phyloP scores from a whole-genome alignment of 2,797 vertebrate species.

The Kryptolebias ocellatus region DNA sequence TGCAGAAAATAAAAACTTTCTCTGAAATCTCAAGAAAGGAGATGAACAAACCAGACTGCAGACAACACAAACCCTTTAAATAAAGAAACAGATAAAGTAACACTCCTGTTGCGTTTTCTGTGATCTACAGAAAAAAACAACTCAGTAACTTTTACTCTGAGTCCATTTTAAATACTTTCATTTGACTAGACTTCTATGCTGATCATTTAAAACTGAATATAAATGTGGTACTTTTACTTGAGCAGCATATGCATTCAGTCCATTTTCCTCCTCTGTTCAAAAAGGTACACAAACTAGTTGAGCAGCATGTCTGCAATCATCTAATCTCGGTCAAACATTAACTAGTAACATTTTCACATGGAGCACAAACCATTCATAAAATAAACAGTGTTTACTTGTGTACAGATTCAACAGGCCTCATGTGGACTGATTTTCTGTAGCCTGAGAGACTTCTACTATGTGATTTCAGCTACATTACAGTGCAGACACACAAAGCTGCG shows the following conservation, averaged over 20 bases:
- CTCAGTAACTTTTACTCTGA: too few relatives aligned
- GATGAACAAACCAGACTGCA: too few relatives aligned
- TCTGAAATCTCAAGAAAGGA: too few relatives aligned
- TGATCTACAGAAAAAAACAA: too few relatives aligned
- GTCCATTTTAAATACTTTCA: too few relatives aligned
- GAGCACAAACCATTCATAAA: not conserved
- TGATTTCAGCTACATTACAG: not conserved
- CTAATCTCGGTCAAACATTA: not conserved
- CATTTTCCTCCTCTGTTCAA: not conserved
- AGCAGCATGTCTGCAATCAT: not conserved
- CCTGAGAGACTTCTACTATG: not conserved
- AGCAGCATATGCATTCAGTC: not conserved
- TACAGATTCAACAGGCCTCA: not conserved
- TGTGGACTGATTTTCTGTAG: not conserved
- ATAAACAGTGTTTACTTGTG: not conserved
- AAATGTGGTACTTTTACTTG: too few relatives aligned
- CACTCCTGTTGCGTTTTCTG: too few relatives aligned
- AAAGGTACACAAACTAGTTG: conserved; percentile 13
- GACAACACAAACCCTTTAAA: too few relatives aligned
- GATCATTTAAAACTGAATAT: too few relatives aligned
- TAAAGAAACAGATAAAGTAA: too few relatives aligned
- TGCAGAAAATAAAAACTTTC: too few relatives aligned
- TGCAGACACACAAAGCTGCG: not conserved
- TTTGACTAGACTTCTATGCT: too few relatives aligned
- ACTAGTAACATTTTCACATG: not conserved